phyloP scores from a whole-genome alignment of 2,113 vertebrate genomes.

The Xenopus borealis region DNA sequence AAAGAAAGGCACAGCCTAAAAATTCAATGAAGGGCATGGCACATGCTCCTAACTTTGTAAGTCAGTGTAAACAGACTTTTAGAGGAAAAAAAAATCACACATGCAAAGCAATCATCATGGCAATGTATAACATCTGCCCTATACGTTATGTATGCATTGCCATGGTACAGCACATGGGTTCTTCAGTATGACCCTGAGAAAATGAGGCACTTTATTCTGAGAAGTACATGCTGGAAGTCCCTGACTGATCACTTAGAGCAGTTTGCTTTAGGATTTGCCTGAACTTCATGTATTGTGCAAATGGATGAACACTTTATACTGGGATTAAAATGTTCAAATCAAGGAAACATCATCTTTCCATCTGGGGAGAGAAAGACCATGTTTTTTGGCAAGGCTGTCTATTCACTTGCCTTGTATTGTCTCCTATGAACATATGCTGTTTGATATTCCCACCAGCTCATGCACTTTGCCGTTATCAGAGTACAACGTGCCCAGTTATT shows the following conservation, averaged over 20 bases:
- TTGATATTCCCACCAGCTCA: not conserved
- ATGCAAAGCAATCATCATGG: not conserved
- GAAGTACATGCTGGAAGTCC: slow-evolving; percentile 19
- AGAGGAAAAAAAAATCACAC: slow-evolving; percentile 5
- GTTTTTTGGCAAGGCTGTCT: not conserved
- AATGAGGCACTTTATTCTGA: slow-evolving; percentile 20
- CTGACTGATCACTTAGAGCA: slow-evolving; percentile 36
- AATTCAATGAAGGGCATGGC: not conserved
- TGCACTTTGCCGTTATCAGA: slow-evolving; percentile 6
- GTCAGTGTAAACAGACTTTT: slow-evolving; percentile 2
- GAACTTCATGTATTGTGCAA: slow-evolving; percentile 29
- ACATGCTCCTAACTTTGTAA: slow-evolving; percentile 2
- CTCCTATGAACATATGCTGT: slow-evolving; percentile 11
- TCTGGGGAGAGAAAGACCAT: not conserved
- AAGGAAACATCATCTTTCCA: slow-evolving; percentile 15
- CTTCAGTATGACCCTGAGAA: slow-evolving; percentile 30
- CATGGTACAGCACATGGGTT: slow-evolving; percentile 19
- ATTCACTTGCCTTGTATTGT: slow-evolving; percentile 6
- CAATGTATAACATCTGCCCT: slow-evolving; percentile 1
- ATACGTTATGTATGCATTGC: slow-evolving; percentile 24
- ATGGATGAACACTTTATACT: slow-evolving; percentile 38
- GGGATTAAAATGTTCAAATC: slow-evolving; percentile 26
- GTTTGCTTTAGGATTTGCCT: slow-evolving; percentile 42
- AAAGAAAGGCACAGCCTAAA: not conserved
- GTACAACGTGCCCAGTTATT: slow-evolving; percentile 3